Evolutionary conservation across 1,140 invertebrate genomes (phyloP).

Genomic region (Anastatus disparis): DNA sequence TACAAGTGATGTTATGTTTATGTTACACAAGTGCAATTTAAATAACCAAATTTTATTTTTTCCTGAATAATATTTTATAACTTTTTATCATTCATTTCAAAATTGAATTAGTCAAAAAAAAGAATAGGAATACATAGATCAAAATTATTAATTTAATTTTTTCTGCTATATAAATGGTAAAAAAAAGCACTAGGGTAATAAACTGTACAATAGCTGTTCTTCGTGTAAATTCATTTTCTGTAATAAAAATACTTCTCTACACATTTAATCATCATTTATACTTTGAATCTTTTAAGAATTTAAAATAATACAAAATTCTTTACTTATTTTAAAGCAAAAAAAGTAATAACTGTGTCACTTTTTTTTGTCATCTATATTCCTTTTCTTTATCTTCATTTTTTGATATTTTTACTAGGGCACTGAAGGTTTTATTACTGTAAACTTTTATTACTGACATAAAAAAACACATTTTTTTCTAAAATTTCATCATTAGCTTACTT

Average conservation of each 20-base stretch:
- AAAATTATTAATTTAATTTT: constrained; percentile 18
- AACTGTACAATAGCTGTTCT: constrained; percentile 52
- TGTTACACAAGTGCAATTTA: constrained; percentile 9
- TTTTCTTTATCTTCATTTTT: neutral
- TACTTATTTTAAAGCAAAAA: no score
- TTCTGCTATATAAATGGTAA: neutral
- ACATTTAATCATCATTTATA: constrained; percentile 34
- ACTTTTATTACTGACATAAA: constrained; percentile 18
- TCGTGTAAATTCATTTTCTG: constrained; percentile 47
- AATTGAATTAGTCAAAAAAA: constrained; percentile 13
- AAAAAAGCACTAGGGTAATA: constrained; percentile 41
- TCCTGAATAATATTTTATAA: neutral
- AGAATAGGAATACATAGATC: neutral
- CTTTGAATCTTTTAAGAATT: neutral
- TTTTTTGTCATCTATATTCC: no score
- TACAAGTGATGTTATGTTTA: constrained; percentile 23
- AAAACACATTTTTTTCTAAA: constrained; percentile 18
- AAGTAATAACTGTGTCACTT: no score
- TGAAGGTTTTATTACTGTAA: constrained; percentile 1
- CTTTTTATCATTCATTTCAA: constrained; percentile 15
- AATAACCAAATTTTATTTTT: constrained; percentile 17
- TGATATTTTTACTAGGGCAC: constrained; percentile 10
- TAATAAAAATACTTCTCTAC: constrained; percentile 58
- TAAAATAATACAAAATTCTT: no score
- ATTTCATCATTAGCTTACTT: neutral